A percentile compares a stretch with the other conserved stretches of the same genome.
These are phyloP conservation scores for Dendroctonus valens DNA, from an alignment of 1,140 invertebrate species.

Conservation along the genomic window DNA sequence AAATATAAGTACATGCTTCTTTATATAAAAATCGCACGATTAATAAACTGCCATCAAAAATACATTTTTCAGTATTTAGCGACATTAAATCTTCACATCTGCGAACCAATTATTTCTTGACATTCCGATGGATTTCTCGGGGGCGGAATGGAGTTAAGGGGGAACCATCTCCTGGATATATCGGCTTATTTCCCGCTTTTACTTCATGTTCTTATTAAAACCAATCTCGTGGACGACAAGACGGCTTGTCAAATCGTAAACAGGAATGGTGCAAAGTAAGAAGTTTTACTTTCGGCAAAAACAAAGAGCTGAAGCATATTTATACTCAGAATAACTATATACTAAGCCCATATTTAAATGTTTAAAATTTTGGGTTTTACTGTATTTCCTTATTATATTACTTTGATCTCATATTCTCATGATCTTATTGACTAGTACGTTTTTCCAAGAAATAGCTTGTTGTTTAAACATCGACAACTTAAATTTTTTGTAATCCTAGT, in stretches of 20 bases:
- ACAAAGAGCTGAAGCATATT: too few relatives aligned
- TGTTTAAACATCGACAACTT: too few relatives aligned
- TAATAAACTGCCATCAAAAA: conserved; percentile 5
- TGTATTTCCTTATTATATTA: too few relatives aligned
- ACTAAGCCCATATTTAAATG: too few relatives aligned
- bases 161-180: conserved; percentile 28
- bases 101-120: conserved; percentile 33
- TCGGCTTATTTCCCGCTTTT: conserved; percentile 32
- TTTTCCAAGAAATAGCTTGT: too few relatives aligned
- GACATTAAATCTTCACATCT: conserved; percentile 17
- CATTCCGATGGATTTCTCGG: conserved; percentile 22
- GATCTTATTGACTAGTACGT: too few relatives aligned
- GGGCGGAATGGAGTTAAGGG: conserved; percentile 12
- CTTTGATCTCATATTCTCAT: too few relatives aligned
- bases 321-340: too few relatives aligned
- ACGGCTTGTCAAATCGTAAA: conserved; percentile 31
- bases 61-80: conserved; percentile 8
- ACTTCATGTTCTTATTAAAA: conserved; percentile 34
- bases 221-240: conserved; percentile 29
- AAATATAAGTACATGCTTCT: too few relatives aligned
- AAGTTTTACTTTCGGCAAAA: conserved; percentile 7
- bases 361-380: too few relatives aligned
- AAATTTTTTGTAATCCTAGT: too few relatives aligned
- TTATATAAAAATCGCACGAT: not conserved
- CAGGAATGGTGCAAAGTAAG: conserved; percentile 1